A percentile compares a stretch with the other conserved stretches of the same genome.
phyloP scores from a whole-genome alignment of 2,113 vertebrate species.

The Monopterus albus region DNA sequence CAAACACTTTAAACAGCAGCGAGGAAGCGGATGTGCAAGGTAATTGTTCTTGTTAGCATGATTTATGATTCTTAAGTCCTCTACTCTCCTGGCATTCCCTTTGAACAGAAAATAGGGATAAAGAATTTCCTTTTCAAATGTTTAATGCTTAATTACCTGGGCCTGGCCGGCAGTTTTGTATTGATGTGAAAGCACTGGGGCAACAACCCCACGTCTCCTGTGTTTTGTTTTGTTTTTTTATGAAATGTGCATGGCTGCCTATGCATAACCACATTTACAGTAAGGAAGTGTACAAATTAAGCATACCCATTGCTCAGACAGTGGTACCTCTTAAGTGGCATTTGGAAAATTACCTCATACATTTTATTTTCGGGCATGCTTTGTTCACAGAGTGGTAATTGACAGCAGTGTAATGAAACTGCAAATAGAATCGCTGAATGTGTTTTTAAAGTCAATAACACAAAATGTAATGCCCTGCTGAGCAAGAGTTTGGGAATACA shows the following conservation, averaged over 20 bases:
- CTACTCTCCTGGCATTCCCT: conserved; percentile 57
- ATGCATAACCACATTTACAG: conserved; percentile 72
- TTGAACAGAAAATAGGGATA: conserved; percentile 55
- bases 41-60: conserved; percentile 80
- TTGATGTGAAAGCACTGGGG: conserved; percentile 69
- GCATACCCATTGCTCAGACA: conserved; percentile 66
- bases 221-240: conserved; percentile 75
- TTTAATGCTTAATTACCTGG: conserved; percentile 81
- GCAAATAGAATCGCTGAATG: conserved; percentile 74
- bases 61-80: conserved; percentile 77
- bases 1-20: conserved; percentile 36
- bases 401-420: conserved; percentile 80
- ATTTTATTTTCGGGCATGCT: conserved; percentile 76
- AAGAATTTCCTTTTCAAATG: conserved; percentile 78
- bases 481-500: conserved; percentile 79
- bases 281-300: conserved; percentile 76
- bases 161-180: conserved; percentile 69
- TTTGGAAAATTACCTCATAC: conserved; percentile 80
- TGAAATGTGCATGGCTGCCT: conserved; percentile 67
- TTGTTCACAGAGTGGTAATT: conserved; percentile 76
- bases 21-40: conserved; percentile 56
- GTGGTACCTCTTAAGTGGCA: conserved; percentile 74
- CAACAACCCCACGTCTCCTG: conserved; percentile 66
- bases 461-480: conserved; percentile 78
- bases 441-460: conserved; percentile 84